Evolutionary conservation across 2,113 vertebrate genomes (phyloP), one percentile per base, ranked within the genome.

Genomic region (Heloderma charlesbogerti): DNA sequence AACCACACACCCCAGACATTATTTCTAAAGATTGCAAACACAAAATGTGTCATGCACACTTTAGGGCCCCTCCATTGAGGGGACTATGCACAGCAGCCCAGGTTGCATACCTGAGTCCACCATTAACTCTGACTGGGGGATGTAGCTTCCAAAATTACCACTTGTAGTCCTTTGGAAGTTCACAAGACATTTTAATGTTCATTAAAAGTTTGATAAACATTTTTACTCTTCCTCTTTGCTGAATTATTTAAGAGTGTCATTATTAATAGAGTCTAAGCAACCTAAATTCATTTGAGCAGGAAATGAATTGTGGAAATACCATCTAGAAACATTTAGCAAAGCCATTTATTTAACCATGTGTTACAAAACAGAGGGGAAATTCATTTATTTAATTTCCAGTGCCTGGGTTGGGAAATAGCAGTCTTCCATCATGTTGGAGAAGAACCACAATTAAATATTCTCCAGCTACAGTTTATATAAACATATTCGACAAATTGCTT

Each of bases 401-500:
- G 75, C 2, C 81, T 87, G 8, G 43, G 34, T 78, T 92, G 40
- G 77, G 66, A 54, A 86, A 74, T 8, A 43, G 0, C 0, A 4
- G 29, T 87, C 34, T 93, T 93, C 27, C 13, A 67, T 51, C 1
- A 7, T 1, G 4, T 66, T 88, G 78, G 34, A 87, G 3, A 7
- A 12, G 25, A 92, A 71, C 18, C 31, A 63, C 25, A 27, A 29
- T 88, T 91, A 84, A 67, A 81, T 37, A 79, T 82, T 88, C 86
- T 92, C 48, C 86, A 12, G 25, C 57, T 93, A 15, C 25, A 67
- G 31, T 86, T 94, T 93, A 92, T 66, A 83, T 54, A 91, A 93
- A 77, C 1, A 1, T 6, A 3, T 87, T 88, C 54, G 91, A 22
- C 7, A 54, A 37, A 16, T 5, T 3, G 2, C 77, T 83, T 90